Percentiles rank a stretch among this genome's conserved stretches.
phyloP scores from a whole-genome alignment of 2,113 vertebrate genomes.

The Zingel zingel region DNA sequence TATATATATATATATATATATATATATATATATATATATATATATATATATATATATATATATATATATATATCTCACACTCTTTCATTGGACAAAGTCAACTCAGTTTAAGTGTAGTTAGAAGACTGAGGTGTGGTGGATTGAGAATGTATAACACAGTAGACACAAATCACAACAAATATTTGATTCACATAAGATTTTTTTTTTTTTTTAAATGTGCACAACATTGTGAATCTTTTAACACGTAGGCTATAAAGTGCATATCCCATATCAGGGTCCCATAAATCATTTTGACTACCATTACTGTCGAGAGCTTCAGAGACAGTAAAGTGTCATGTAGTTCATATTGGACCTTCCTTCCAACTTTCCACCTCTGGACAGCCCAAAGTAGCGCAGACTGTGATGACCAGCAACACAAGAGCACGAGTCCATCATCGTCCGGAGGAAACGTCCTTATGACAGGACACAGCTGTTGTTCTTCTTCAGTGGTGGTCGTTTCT shows the following conservation, averaged over 20 bases:
- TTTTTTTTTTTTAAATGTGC: background rate
- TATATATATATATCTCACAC: too few species aligned
- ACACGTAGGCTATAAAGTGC: constrained; percentile 13
- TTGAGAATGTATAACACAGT: background rate
- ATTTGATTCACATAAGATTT: constrained; percentile 34
- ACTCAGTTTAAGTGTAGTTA: background rate
- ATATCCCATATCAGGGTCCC: background rate
- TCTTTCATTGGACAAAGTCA: background rate
- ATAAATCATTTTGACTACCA: background rate
- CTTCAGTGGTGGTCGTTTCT: constrained; percentile 52
- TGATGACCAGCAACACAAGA: constrained; percentile 17
- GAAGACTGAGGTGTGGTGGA: background rate
- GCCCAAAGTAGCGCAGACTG: too few species aligned
- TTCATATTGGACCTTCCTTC: background rate
- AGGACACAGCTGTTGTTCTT: constrained; percentile 78
- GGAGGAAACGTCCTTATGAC: constrained; percentile 51
- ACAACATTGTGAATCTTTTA: background rate
- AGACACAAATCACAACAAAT: constrained; percentile 1
- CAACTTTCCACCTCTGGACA: constrained; percentile 1
- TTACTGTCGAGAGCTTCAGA: background rate
- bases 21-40: too few species aligned
- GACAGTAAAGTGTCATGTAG: background rate
- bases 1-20: too few species aligned
- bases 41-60: too few species aligned
- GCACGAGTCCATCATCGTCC: background rate